These are phyloP conservation scores for Pentalonia nigronervosa DNA, from an alignment of 1,140 invertebrate species.

Conservation along the genomic window DNA sequence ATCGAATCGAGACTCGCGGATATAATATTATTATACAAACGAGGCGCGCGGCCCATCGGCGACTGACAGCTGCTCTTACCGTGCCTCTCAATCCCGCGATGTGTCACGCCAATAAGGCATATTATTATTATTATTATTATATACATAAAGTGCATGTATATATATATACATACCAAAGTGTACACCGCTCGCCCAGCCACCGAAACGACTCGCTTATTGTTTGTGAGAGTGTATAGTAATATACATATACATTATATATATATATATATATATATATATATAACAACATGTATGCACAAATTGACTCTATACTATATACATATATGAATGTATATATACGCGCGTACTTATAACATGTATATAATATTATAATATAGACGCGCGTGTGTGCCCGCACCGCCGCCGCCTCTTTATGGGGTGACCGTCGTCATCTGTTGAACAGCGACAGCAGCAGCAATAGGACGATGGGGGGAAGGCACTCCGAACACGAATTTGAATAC, in stretches of 20 bases:
- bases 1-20: not conserved
- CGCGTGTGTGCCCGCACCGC: not conserved
- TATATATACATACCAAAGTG: not conserved
- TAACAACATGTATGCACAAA: not conserved
- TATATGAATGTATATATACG: not conserved
- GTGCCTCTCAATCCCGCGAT: conserved; percentile 8
- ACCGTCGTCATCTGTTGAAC: not conserved
- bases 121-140: not conserved
- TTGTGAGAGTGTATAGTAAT: not conserved
- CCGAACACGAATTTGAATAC: not conserved
- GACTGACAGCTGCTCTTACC: conserved; percentile 40
- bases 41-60: not conserved
- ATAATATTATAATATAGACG: not conserved
- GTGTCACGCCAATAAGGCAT: conserved; percentile 40
- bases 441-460: not conserved
- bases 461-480: not conserved
- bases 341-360: not conserved
- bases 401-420: not conserved
- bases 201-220: not conserved
- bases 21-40: not conserved
- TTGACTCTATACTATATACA: not conserved
- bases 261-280: not conserved
- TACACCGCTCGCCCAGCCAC: not conserved
- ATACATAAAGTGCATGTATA: not conserved
- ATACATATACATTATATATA: not conserved